Conservation (phyloP, 2,888 invertebrate genomes). For the Rambutsinella grinnellia region DNA sequence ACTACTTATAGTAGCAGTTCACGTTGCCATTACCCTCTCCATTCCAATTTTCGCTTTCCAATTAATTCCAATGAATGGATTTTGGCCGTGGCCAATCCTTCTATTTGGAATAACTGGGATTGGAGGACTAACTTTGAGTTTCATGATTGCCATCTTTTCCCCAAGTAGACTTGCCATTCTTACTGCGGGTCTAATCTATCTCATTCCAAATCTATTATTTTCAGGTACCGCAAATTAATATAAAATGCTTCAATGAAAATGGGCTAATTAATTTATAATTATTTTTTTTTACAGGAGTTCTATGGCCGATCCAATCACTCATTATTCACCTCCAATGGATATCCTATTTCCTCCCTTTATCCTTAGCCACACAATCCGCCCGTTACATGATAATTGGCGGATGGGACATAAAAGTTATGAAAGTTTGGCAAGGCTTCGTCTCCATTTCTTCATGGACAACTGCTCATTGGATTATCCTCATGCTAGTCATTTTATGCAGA, state of each 20-base stretch:
- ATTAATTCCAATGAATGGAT: conserved; percentile 35
- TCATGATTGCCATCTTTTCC: conserved; percentile 14
- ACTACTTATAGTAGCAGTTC: conserved; percentile 20
- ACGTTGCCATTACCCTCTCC: conserved; percentile 39
- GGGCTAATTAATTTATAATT: not conserved
- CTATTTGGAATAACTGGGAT: conserved; percentile 40
- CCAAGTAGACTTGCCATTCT: conserved; percentile 3
- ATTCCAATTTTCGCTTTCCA: conserved; percentile 43
- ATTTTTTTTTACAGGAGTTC: conserved; percentile 8
- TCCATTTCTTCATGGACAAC: conserved; percentile 47
- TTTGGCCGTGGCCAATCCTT: conserved; percentile 37
- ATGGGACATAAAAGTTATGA: conserved; percentile 37
- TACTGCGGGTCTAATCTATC: not conserved
- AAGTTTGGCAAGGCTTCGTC: conserved; percentile 54
- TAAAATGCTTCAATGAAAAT: not conserved
- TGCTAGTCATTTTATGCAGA: conserved; percentile 43
- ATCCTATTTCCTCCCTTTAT: conserved; percentile 40
- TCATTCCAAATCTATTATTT: conserved; percentile 32
- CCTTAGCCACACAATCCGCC: conserved; percentile 35
- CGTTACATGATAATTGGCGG: conserved; percentile 41
- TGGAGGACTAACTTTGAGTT: conserved; percentile 39
- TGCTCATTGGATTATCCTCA: conserved; percentile 37
- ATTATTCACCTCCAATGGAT: conserved; percentile 42
- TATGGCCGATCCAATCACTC: conserved; percentile 45
- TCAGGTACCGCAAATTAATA: conserved; percentile 14